Base-by-base conservation (phyloP, 2,888 invertebrate species). In the Lasioglossum lativentre region DNA sequence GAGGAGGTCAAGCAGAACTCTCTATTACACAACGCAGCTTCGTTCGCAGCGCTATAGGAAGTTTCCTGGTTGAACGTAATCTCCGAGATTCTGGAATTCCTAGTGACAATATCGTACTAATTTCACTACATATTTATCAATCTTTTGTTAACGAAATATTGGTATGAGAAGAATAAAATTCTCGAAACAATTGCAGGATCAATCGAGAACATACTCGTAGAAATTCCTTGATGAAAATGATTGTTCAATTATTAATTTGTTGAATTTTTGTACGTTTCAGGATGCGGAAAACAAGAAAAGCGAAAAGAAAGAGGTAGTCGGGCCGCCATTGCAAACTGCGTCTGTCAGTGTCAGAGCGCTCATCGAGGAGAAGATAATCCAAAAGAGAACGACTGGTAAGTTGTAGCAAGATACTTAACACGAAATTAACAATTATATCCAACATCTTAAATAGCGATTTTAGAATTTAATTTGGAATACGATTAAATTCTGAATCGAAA, bases 341-440 rank as follows among this genome's bases (percentile, higher is more conserved):
- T 98, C 98, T 89, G 97, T 98, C 86, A 98, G 98, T 83, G 98
- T 98, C 10, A 96, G 98, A 84, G 98, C 98, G 16, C 96, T 98
- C 72, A 98, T 98, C 90, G 98, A 98, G 95, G 98, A 98, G 95
- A 98, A 98, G 95, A 98, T 98, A 90, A 98, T 98, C 91, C 98
- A 98, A 94, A 98, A 98, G 91, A 96, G 98, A 92, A 96, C 96
- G 78, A 97, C 97, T 70, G 97, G 95, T 95, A 88, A 82, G 90
- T 86, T 30, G 10, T 23, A 30, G 23, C 6, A 2, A 52, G 2
- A 27, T 19, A 40, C 16, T 3, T 59, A 10, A 75, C 2, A 19
- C 5, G 14, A 23, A n/a, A 23, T 40, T 23, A 34, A 66, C 8
- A 63, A 63, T 63, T 30, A 16, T 2, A 30, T 30, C 27, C 10